Evolutionary conservation across 2,888 invertebrate species (phyloP), one percentile per base, ranked within the genome.

Genomic region (Acrobasis consociella): DNA sequence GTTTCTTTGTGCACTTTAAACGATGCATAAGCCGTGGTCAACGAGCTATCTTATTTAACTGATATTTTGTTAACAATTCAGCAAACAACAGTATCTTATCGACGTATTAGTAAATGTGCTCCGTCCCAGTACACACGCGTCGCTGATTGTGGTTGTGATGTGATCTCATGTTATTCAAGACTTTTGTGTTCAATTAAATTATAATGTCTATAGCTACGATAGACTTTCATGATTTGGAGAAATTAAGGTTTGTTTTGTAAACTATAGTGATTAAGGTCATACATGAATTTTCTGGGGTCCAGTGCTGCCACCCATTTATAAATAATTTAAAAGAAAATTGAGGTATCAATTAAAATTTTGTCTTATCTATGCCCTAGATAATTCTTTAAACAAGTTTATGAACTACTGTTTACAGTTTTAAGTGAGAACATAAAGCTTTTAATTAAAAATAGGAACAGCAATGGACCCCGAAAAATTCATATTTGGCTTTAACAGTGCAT

Each of bases 81-180:
- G 79, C 84, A 83, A 86, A 85, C 81, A 85, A 71, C 69, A 71
- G 65, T 87, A 89, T 90, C 89, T 91, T 91, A 91, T 91, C 91
- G 68, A 67, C 64, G 64, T 83, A 87, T 83, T 89, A 83, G 83
- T 82, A 71, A 74, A 74, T 79, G 81, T 74, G 76, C 75, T 78
- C 73, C 80, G 77, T 72, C 71, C 76, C 74, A 66, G 78, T 69
- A 67, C 75, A 80, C 85, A 81, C 85, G 85, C 70, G 73, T 77
- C 74, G 75, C 68, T 69, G 69, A 69, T 67, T 65, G 71, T 67
- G 66, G 71, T 70, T 78, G 84, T 83, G 77, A 81, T 86, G 85
- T 79, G 77, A 76, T 72, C 72, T 73, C 67, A 69, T 70, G 65
- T 65, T 68, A 65, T 38, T 9, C 9, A 53, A 11, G 11, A 49